A percentile compares a stretch with the other conserved stretches of the same genome.
Evolutionary conservation across 2,797 vertebrate species (phyloP).

Genomic region (Anguilla marmorata): DNA sequence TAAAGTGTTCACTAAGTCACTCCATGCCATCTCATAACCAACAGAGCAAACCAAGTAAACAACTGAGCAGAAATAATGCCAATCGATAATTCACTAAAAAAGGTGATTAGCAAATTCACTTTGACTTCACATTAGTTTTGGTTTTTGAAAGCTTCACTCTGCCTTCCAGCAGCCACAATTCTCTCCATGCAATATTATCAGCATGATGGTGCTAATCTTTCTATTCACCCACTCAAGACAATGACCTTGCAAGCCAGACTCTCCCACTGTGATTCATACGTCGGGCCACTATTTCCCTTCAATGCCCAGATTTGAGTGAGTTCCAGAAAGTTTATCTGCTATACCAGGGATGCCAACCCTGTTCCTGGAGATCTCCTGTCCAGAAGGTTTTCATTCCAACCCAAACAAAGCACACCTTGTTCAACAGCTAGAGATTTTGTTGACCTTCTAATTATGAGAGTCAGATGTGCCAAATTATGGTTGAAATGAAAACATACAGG

Average conservation of each 20-base stretch:
- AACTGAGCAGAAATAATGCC: neutral
- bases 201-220: neutral
- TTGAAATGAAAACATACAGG: neutral
- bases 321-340: neutral
- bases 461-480: neutral
- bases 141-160: neutral
- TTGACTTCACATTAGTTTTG: neutral
- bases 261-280: neutral
- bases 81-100: neutral
- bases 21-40: no score
- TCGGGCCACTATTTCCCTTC: neutral
- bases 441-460: neutral
- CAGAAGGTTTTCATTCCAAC: neutral
- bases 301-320: neutral
- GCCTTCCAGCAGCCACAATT: neutral
- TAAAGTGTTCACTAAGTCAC: neutral
- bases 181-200: neutral
- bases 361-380: neutral
- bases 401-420: neutral
- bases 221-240: neutral
- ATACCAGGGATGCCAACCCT: neutral
- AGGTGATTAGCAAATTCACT: neutral
- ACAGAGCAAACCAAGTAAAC: neutral
- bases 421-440: neutral
- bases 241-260: neutral